Percentiles rank a stretch among this genome's conserved stretches.
phyloP scores from a whole-genome alignment of 2,113 vertebrate genomes.

The Cnemophilus loriae region DNA sequence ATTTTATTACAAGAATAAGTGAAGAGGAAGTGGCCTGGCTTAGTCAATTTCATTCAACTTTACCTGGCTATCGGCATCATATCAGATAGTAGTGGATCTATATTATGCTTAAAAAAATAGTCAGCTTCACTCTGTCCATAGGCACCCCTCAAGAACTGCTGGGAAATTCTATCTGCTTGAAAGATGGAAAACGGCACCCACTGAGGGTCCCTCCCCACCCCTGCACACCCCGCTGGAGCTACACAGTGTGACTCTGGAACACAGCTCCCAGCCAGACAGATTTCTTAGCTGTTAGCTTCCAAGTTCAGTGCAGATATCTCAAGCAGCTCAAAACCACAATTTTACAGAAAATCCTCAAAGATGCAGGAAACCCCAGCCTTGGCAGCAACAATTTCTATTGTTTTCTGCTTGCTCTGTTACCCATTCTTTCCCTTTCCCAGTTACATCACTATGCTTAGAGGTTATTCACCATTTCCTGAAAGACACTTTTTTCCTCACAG shows the following conservation, averaged over 20 bases:
- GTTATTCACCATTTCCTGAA: constrained; percentile 31
- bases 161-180: not conserved
- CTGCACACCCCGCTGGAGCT: accelerated
- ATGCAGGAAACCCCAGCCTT: not conserved
- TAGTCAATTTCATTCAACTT: not conserved
- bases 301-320: not conserved
- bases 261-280: not conserved
- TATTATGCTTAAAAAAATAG: not conserved
- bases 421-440: not conserved
- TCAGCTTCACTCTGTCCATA: not conserved
- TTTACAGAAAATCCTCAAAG: constrained; percentile 5
- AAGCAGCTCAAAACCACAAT: not conserved
- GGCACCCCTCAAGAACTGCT: not conserved
- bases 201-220: not conserved
- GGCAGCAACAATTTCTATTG: not conserved
- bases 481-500: not conserved
- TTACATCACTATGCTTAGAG: constrained; percentile 3
- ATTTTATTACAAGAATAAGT: not conserved
- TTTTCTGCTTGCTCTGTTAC: not conserved
- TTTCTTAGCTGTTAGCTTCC: not conserved
- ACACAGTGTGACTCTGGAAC: not conserved
- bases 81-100: not conserved
- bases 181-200: not conserved
- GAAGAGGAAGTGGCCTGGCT: not conserved
- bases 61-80: not conserved